Conservation (phyloP, 2,888 invertebrate genomes). For the Sylvicola fuscatus region DNA sequence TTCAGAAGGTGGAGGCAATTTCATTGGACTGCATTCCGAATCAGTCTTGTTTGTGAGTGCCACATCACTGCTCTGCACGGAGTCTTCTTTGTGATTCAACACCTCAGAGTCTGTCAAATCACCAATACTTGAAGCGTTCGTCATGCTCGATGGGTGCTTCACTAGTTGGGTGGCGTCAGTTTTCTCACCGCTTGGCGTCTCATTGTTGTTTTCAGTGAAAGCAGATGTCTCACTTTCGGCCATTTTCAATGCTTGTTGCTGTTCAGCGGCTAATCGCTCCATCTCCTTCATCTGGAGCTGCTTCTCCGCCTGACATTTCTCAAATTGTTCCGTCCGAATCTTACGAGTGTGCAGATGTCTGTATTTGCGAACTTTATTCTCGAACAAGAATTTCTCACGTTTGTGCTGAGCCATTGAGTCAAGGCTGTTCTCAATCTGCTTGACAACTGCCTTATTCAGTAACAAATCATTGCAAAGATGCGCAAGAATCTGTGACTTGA, state of each 20-base stretch:
- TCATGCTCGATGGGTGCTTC: conserved; percentile 5
- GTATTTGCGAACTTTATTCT: conserved; percentile 81
- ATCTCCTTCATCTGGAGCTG: conserved; percentile 23
- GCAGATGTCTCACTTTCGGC: conserved; percentile 11
- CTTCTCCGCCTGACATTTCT: conserved; percentile 27
- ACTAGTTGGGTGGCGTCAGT: conserved; percentile 4
- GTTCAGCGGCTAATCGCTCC: conserved; percentile 19
- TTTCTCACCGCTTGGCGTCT: conserved; percentile 1
- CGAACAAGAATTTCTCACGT: conserved; percentile 81
- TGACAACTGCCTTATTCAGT: conserved; percentile 75
- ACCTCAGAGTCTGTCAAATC: conserved; percentile 5
- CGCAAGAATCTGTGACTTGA: conserved; percentile 73
- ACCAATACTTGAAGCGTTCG: conserved; percentile 5
- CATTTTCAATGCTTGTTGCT: conserved; percentile 18
- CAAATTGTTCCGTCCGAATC: conserved; percentile 49
- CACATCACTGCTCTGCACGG: conserved; percentile 3
- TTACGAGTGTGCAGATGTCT: conserved; percentile 50
- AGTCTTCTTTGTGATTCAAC: conserved; percentile 6
- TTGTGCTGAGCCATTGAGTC: conserved; percentile 71
- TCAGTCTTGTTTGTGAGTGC: conserved; percentile 2
- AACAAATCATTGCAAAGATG: conserved; percentile 88
- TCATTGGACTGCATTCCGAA: conserved; percentile 6
- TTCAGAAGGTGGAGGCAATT: neutral
- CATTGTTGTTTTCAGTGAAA: conserved; percentile 4
- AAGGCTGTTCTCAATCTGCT: conserved; percentile 74